These are phyloP conservation scores for Donacobius atricapilla DNA, from an alignment of 2,113 vertebrate species.

Conservation along the genomic window DNA sequence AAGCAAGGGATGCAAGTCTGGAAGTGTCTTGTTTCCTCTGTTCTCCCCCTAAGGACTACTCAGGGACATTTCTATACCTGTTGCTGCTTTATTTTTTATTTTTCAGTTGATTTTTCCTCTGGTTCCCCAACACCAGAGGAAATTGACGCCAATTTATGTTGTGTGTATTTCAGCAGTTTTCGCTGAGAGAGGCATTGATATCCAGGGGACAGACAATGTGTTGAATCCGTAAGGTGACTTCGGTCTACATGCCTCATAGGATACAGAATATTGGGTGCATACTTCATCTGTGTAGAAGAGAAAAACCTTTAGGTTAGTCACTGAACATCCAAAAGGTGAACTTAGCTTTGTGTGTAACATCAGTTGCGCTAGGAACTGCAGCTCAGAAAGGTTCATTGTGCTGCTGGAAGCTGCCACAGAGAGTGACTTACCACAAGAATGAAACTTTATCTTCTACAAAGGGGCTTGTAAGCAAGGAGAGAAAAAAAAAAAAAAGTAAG, in stretches of 20 bases:
- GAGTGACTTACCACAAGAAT: neutral
- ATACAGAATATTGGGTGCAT: neutral
- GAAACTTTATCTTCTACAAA: neutral
- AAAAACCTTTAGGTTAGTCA: neutral
- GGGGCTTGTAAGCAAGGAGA: neutral
- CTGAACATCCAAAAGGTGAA: accelerated
- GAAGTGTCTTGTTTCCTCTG: neutral
- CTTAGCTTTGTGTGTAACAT: neutral
- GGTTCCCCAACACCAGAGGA: neutral
- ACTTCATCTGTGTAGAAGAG: neutral
- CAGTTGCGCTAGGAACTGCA: neutral
- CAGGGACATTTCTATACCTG: accelerated
- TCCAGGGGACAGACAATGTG: neutral
- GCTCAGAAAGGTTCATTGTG: neutral
- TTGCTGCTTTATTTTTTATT: neutral
- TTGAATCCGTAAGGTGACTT: neutral
- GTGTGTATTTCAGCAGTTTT: neutral
- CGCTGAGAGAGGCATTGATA: neutral
- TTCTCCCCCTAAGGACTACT: accelerated
- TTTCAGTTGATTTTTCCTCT: neutral
- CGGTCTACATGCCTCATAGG: accelerated
- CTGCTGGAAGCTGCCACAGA: neutral
- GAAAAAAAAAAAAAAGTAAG: neutral
- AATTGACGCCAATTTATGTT: neutral
- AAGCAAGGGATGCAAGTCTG: neutral